Evolutionary conservation across 1,140 invertebrate species (phyloP).

Genomic region (Drosophila pallidifrons): DNA sequence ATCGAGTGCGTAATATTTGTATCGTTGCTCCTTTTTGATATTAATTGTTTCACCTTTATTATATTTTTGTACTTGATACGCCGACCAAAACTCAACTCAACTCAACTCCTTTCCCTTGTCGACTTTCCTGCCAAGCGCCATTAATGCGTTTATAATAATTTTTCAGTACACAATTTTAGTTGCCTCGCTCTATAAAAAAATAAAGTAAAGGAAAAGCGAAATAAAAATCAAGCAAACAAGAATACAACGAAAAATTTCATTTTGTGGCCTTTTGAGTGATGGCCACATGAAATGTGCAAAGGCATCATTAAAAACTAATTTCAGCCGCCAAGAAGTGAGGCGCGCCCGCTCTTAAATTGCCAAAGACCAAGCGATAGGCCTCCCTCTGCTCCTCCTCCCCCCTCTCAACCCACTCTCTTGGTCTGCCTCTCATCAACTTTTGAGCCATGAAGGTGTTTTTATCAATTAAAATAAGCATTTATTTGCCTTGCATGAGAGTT

Average conservation of each 20-base stretch:
- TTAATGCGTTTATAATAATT: constrained; percentile 84
- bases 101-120: not conserved
- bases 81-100: not conserved
- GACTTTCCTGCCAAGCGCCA: constrained; percentile 52
- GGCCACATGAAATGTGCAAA: constrained; percentile 72
- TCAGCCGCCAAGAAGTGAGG: constrained; percentile 47
- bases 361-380: constrained; percentile 52
- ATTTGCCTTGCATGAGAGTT: constrained; percentile 65
- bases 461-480: constrained; percentile 82
- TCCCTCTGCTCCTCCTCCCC: not conserved
- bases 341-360: constrained; percentile 72
- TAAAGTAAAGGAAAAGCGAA: not conserved
- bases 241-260: constrained; percentile 18
- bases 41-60: constrained; percentile 83
- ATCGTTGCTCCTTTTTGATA: constrained; percentile 71
- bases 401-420: not conserved
- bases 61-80: constrained; percentile 74
- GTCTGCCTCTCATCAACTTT: constrained; percentile 30
- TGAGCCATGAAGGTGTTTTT: constrained; percentile 74
- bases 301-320: constrained; percentile 81
- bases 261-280: constrained; percentile 55
- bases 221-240: not conserved
- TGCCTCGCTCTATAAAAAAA: constrained; percentile 11
- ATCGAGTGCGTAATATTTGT: constrained; percentile 34
- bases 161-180: constrained; percentile 65